Percentiles rank a stretch among this genome's conserved stretches.
Evolutionary conservation across 2,113 vertebrate genomes (phyloP).

Genomic region (Ictalurus furcatus): DNA sequence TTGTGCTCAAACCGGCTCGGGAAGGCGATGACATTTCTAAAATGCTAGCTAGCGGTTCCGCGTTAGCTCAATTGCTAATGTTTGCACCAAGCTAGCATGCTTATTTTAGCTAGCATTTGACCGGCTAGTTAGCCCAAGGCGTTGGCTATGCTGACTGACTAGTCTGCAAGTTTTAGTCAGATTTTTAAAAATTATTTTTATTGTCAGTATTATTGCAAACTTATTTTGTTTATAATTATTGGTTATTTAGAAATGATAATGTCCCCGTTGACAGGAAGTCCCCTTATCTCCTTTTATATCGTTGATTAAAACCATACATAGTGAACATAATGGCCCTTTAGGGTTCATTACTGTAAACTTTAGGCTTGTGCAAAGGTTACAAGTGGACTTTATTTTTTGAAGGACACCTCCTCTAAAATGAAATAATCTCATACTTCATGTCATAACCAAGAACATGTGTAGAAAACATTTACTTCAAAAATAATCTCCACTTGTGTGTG

Average conservation of each 20-base stretch:
- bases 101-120: neutral
- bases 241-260: neutral
- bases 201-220: neutral
- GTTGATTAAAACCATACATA: too few species aligned
- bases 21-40: neutral
- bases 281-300: neutral
- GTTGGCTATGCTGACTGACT: neutral
- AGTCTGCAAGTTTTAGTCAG: neutral
- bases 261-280: neutral
- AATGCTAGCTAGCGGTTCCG: constrained; percentile 21
- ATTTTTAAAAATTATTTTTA: neutral
- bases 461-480: neutral
- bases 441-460: neutral
- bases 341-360: neutral
- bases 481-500: neutral
- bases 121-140: neutral
- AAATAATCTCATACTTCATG: neutral
- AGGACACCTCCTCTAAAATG: neutral
- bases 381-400: neutral
- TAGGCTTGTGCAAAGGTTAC: neutral
- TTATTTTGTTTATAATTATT: too few species aligned
- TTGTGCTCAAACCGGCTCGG: neutral
- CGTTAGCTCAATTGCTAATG: constrained; percentile 32
- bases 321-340: neutral
- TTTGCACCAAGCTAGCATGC: constrained; percentile 23